These are phyloP conservation scores for Hoplostethus atlanticus DNA, from an alignment of 2,797 vertebrate genomes.

Conservation along the genomic window DNA sequence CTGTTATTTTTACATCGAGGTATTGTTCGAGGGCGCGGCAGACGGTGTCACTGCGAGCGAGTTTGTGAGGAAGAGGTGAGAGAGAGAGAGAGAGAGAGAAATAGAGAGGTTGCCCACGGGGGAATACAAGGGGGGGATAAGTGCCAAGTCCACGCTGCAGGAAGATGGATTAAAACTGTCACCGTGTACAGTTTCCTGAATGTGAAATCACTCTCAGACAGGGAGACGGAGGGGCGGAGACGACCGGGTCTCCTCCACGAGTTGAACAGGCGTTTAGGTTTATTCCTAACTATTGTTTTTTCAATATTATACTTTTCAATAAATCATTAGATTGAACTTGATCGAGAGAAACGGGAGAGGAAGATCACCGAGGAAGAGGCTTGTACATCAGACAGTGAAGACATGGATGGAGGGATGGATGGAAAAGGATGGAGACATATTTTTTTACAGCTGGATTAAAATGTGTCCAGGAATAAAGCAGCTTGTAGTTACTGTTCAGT, in stretches of 20 bases:
- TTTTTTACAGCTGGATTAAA: slow-evolving; percentile 45
- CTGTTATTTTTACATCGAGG: slow-evolving; percentile 35
- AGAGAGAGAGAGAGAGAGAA: slow-evolving; percentile 9
- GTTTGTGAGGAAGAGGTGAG: slow-evolving; percentile 47
- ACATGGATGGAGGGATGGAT: neutral
- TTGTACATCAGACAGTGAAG: too few relatives aligned
- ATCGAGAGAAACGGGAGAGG: neutral
- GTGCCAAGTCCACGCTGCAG: slow-evolving; percentile 44
- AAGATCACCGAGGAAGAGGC: neutral
- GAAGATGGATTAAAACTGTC: slow-evolving; percentile 67
- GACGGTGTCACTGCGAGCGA: slow-evolving; percentile 31
- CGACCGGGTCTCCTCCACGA: neutral
- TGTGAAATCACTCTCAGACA: slow-evolving; percentile 34
- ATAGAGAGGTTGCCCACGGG: slow-evolving; percentile 53
- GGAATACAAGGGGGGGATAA: slow-evolving; percentile 48
- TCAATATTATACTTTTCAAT: neutral
- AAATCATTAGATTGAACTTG: too few relatives aligned
- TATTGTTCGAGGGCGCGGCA: slow-evolving; percentile 33
- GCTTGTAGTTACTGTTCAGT: slow-evolving; percentile 38
- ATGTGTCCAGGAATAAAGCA: slow-evolving; percentile 58
- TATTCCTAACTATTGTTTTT: neutral
- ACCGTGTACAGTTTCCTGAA: slow-evolving; percentile 44
- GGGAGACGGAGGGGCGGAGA: neutral
- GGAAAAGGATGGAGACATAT: neutral
- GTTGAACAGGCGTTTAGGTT: neutral